Evolutionary conservation across 1,140 invertebrate species (phyloP).

Genomic region (Macrobrachium nipponense): DNA sequence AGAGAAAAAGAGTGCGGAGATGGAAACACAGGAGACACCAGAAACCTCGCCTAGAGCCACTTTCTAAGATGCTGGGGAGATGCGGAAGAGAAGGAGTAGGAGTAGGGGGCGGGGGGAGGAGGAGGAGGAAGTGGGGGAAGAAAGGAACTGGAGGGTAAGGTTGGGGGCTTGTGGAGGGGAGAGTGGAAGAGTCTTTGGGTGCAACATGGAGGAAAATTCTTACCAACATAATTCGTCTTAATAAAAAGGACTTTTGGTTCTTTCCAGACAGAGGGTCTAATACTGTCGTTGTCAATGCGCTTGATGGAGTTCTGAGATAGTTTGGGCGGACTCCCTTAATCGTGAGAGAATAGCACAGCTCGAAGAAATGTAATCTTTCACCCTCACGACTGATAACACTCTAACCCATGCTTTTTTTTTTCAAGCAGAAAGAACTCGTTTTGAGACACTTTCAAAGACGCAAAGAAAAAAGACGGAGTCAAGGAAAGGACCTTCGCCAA

Average conservation of each 20-base stretch:
- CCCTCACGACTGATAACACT: no score
- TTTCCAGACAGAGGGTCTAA: no score
- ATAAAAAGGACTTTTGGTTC: no score
- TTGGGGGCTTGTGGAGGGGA: background rate
- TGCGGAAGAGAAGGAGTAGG: background rate
- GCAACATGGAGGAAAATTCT: slow-evolving; percentile 28
- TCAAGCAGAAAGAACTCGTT: no score
- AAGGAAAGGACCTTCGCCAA: no score
- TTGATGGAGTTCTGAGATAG: background rate
- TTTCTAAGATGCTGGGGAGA: slow-evolving; percentile 53
- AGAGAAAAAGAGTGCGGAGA: slow-evolving; percentile 59
- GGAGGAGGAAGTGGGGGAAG: background rate
- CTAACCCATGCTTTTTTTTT: no score
- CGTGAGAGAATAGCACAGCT: no score
- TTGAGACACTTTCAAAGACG: no score
- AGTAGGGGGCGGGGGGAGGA: background rate
- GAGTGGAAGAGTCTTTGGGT: slow-evolving; percentile 27
- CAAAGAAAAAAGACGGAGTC: no score
- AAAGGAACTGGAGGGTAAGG: background rate
- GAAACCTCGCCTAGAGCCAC: slow-evolving; percentile 53
- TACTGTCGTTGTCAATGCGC: background rate
- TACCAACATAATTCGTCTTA: background rate
- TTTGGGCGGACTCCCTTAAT: no score
- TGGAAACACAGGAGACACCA: slow-evolving; percentile 58
- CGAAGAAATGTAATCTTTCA: no score